These are phyloP conservation scores for Gadopsis marmoratus DNA, from an alignment of 2,797 vertebrate genomes.

Conservation along the genomic window DNA sequence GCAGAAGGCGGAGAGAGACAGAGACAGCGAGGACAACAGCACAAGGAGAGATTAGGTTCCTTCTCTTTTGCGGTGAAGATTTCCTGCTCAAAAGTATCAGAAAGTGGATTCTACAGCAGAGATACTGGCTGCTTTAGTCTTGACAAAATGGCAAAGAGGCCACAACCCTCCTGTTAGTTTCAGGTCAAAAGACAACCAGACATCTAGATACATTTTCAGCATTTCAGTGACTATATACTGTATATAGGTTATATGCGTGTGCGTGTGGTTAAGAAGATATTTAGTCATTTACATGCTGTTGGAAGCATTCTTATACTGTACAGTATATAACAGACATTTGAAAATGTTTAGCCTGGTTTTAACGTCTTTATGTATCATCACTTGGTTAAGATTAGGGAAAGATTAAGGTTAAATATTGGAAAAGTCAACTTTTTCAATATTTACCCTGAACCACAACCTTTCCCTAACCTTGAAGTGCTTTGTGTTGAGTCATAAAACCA, in stretches of 20 bases:
- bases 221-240: too few relatives aligned
- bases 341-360: not conserved
- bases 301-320: not conserved
- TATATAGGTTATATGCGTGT: not conserved
- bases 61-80: conserved; percentile 1
- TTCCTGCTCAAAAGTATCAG: not conserved
- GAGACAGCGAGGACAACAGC: not conserved
- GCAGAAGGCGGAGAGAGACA: conserved; percentile 28
- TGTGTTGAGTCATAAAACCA: not conserved
- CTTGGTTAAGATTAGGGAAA: not conserved
- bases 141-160: not conserved
- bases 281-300: not conserved
- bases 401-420: not conserved
- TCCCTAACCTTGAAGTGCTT: not conserved
- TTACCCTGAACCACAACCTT: too few relatives aligned
- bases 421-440: not conserved
- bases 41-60: not conserved
- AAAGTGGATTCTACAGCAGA: not conserved
- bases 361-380: not conserved
- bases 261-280: not conserved
- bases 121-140: not conserved
- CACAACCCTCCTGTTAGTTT: not conserved
- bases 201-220: too few relatives aligned
- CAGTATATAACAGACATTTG: not conserved
- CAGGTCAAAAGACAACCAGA: not conserved